Base-by-base conservation (phyloP, 1,140 invertebrate species). In the Pissodes strobi region DNA sequence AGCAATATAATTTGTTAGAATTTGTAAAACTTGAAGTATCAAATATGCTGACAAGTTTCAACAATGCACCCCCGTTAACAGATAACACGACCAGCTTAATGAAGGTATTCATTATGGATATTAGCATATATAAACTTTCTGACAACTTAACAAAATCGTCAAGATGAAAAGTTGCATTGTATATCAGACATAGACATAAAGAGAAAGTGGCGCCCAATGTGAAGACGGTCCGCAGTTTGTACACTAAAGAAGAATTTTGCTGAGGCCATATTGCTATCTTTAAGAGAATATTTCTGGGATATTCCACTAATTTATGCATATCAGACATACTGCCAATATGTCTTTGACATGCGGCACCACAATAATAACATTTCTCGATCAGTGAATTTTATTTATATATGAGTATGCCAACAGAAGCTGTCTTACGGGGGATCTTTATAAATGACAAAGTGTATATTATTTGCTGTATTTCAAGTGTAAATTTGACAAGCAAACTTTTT, bases 51-150 rank as follows among this genome's bases (percentile, higher is more conserved):
- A 52, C 18, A 12, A 51, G 17, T 13, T 41, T 27, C 12, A 55
- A n/a, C 8, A 55, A 41, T 12, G 1, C 22, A 10, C 34, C n/a
- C 6, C 52, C 37, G 15, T 55, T 55, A 12, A 9, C 6, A 15
- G 15, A 39, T 9, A 55, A n/a, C 30, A 55, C 15, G 9, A 6
- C 4, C 10, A 66, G 10, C 37, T 68, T 66, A 2, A 60, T 13
- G 2, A 64, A 21, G 22, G 51, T 48, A 8, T 61, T 61, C 5
- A 39, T 19, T 19, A 65, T 34, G 10, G 66, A 64, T n/a, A 64
- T 60, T 17, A 65, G 55, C 27, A 59, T 49, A 22, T 51, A 66
- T n/a, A 68, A 39, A 27, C 59, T 68, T 15, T 61, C 63, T 17
- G 62, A 52, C 4, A 68, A 21, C 23, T 59, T 38, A 1, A 57